Evolutionary conservation across 2,888 invertebrate genomes (phyloP), one percentile per base, ranked within the genome.

Genomic region (Sphaeridia pumilis): DNA sequence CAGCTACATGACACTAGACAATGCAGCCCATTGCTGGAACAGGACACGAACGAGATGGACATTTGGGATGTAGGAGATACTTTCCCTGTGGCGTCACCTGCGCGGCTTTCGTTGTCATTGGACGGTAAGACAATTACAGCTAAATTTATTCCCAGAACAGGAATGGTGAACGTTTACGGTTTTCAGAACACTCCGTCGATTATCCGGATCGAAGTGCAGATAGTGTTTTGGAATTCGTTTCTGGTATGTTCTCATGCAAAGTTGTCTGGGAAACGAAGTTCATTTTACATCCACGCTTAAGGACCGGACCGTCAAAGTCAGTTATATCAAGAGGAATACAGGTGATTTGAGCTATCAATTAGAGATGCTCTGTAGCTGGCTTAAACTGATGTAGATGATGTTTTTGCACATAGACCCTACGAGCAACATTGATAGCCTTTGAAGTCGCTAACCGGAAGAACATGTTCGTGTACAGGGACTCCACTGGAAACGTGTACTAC

Each of bases 401-500:
- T 17, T 42, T 20, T 42, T 42, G 22, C 5, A 59, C 72, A 41
- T 75, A 78, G 67, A 81, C 80, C 2, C 70, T 84, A 45, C 76
- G 79, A 60, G 75, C 76, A 20, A 79, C 82, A 7, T 71, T 85
- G 26, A 79, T 78, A 65, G 76, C 80, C 52, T 81, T 84, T 66
- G 79, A 80, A 2, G 83, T 84, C 1, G 76, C 74, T 60, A 84
- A 85, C 66, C 73, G 84, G 36, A 78, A 73, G 59, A 84, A 84
- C 68, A 82, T 84, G 83, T 84, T 83, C 70, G 83, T 84, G 14
- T 82, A 82, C 66, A 76, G 78, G 66, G 83, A 84, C 63, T 75
- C 72, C 36, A 72, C 74, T 54, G 74, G 74, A 17, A 78, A 78
- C 63, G 80, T 81, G 0, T 81, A 80, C 66, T 81, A 81, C 67